These are phyloP conservation scores for Cryptocephalus moraei DNA, from an alignment of 2,888 invertebrate genomes.

Conservation along the genomic window DNA sequence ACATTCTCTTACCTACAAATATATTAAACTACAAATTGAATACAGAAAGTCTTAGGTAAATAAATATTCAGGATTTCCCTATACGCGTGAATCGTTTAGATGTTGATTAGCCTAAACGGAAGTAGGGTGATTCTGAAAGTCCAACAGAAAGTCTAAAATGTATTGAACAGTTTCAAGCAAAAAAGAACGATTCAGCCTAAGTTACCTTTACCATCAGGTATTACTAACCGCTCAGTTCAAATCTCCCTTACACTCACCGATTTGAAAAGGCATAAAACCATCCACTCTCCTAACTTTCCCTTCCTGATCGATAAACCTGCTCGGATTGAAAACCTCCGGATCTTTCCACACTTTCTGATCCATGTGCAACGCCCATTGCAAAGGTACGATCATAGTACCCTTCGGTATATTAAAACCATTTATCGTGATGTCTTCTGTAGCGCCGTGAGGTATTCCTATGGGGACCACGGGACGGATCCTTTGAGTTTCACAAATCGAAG, in stretches of 20 bases:
- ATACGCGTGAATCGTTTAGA: too few species aligned
- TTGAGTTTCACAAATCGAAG: constrained; percentile 69
- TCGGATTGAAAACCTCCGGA: constrained; percentile 58
- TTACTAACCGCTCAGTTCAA: too few species aligned
- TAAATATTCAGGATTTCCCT: too few species aligned
- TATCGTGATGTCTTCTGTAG: constrained; percentile 40
- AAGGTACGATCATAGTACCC: constrained; percentile 64
- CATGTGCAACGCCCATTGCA: constrained; percentile 76
- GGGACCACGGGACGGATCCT: constrained; percentile 72
- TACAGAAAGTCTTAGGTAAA: too few species aligned
- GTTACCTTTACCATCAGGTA: too few species aligned
- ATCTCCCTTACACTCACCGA: constrained; percentile 43
- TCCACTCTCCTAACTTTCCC: constrained; percentile 54
- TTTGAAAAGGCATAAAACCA: constrained; percentile 74
- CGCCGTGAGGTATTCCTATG: constrained; percentile 77
- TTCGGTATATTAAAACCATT: constrained; percentile 53
- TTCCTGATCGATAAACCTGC: constrained; percentile 55
- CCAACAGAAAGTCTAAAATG: too few species aligned
- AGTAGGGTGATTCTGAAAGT: too few species aligned
- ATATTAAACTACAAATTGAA: neutral
- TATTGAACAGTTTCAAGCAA: too few species aligned
- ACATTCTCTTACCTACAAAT: constrained; percentile 66
- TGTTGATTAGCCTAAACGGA: too few species aligned
- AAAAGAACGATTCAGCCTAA: too few species aligned
- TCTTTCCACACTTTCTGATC: constrained; percentile 55